A percentile compares a stretch with the other conserved stretches of the same genome.
These are phyloP conservation scores for Noctilio leporinus DNA, from an alignment of 2,113 vertebrate genomes.

Conservation along the genomic window DNA sequence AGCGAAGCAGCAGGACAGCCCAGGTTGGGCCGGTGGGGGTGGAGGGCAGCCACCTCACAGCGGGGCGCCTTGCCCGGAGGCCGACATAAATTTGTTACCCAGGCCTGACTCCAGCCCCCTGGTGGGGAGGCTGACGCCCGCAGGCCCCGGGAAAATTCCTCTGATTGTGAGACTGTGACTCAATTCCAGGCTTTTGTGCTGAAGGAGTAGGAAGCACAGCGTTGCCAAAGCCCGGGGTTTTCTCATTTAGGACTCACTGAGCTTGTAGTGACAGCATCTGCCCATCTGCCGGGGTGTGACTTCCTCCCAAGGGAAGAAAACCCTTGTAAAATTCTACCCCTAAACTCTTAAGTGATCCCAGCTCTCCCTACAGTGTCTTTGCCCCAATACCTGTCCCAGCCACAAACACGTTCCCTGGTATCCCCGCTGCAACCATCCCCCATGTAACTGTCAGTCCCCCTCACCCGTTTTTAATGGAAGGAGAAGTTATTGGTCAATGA, in stretches of 20 bases:
- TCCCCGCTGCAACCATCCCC: not conserved
- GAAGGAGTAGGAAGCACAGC: not conserved
- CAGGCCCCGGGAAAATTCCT: not conserved
- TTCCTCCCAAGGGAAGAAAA: slow-evolving; percentile 17
- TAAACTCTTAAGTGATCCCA: slow-evolving; percentile 14
- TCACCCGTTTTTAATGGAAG: not conserved
- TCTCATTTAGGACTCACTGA: not conserved
- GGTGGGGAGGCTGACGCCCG: slow-evolving; percentile 47
- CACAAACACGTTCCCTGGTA: not conserved
- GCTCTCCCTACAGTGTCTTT: not conserved
- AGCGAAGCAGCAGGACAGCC: not conserved
- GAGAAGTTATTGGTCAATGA: slow-evolving; percentile 32
- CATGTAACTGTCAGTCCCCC: not conserved
- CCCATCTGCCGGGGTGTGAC: not conserved
- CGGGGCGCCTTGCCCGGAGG: not conserved
- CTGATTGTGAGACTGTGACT: not conserved
- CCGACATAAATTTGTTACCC: slow-evolving; percentile 7
- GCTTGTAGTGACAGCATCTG: not conserved
- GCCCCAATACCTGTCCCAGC: not conserved
- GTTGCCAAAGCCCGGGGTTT: not conserved
- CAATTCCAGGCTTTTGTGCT: slow-evolving; percentile 18
- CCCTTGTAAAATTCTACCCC: not conserved
- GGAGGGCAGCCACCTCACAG: not conserved
- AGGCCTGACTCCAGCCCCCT: slow-evolving; percentile 47
- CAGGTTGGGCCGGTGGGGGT: not conserved